Percentiles rank a stretch among this genome's conserved stretches.
Evolutionary conservation across 2,888 invertebrate species (phyloP).

Genomic region (Drosophila percnosoma): DNA sequence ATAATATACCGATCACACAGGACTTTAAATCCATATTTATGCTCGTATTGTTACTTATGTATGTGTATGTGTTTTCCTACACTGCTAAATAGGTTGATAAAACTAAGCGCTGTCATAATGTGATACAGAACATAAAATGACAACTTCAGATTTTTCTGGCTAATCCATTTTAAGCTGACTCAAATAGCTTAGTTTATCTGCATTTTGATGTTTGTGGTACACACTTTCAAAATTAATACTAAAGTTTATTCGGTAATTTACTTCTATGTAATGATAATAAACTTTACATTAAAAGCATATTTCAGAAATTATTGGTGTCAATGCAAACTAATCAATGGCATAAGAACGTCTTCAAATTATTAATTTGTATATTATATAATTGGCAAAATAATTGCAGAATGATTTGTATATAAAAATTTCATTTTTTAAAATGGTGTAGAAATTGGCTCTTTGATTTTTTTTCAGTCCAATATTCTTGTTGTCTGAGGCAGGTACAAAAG

Average conservation of each 20-base stretch:
- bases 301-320: background rate
- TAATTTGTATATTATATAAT: background rate
- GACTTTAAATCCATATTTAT: constrained; percentile 45
- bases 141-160: constrained; percentile 55
- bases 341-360: background rate
- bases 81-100: constrained; percentile 19
- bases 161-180: constrained; percentile 50
- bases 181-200: constrained; percentile 6
- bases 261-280: background rate
- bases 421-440: background rate
- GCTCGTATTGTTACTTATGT: constrained; percentile 15
- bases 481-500: constrained; percentile 30
- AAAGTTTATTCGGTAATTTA: background rate
- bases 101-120: constrained; percentile 23
- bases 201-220: background rate
- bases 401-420: background rate
- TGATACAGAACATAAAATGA: constrained; percentile 54
- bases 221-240: background rate
- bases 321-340: background rate
- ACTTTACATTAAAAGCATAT: background rate
- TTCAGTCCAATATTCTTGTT: background rate
- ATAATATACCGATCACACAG: constrained; percentile 59
- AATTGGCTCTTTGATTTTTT: constrained; percentile 8
- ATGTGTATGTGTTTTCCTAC: background rate
- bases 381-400: background rate